Evolutionary conservation across 1,140 invertebrate genomes (phyloP).

Genomic region (fruit fly (Drosophila melanogaster)): Release_6_plus_ISO1_MT NT_037436.4:6540501-6541000

Average conservation of each 20-base stretch:
- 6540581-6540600: no score
- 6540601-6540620: conserved; percentile 1
- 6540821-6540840: neutral
- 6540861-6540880: conserved; percentile 21
- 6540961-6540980: neutral
- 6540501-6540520: neutral
- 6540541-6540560: no score
- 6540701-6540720: conserved; percentile 40
- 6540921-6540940: conserved; percentile 13
- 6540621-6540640: neutral
- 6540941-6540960: neutral
- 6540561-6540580: no score
- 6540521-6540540: no score
- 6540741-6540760: conserved; percentile 70
- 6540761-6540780: conserved; percentile 62
- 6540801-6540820: conserved; percentile 30
- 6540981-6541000: neutral
- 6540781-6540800: conserved; percentile 33
- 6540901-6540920: conserved; percentile 11
- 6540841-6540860: conserved; percentile 18
- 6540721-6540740: conserved; percentile 14
- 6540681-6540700: conserved; percentile 40
- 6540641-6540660: conserved; percentile 41
- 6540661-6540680: conserved; percentile 45
- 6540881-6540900: conserved; percentile 9